Base-by-base conservation (phyloP, 2,113 vertebrate species). In the Oxyura jamaicensis region DNA sequence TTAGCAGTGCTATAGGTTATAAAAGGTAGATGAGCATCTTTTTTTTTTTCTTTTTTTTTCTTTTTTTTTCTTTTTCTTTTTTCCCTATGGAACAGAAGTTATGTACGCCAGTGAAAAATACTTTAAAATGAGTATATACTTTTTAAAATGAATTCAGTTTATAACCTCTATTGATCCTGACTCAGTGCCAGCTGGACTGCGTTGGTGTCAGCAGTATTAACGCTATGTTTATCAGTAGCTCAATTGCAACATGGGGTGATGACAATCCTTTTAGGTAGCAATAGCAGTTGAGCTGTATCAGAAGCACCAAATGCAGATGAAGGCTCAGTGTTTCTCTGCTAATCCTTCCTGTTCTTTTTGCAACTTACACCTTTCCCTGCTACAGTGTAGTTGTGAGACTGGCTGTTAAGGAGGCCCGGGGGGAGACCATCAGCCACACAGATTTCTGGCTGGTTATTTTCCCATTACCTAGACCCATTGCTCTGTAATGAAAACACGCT, bases 131-230 rank as follows among this genome's bases (percentile, higher is more conserved):
- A 90, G 39, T 56, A 8, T 50, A n/a, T 68, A 33, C 18, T 80
- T 77, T 73, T 35, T 21, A 46, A 83, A 96, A 86, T 76, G 26
- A 91, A 77, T 93, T 92, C 50, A 13, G 16, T 87, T 60, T 72
- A 31, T 82, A 71, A 80, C 58, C 77, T 76, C 62, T 73, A 71
- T 86, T 87, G 85, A 74, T 88, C 52, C 42, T 85, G 44, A 66
- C 31, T 77, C 42, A 6, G 52, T 75, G 88, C 75, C 76, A 88
- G 83, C 76, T 81, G 4, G 44, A 53, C 72, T 77, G 72, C 66
- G 39, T 41, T 90, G 56, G 17, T 59, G 60, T 94, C 92, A 93
- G 90, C 88, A 90, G 36, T 90, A 86, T 77, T 35, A 66, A 44
- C 68, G 77, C 73, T 44, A 1, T 94, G 55, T 93, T 88, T 92